Percentiles rank a stretch among this genome's conserved stretches.
phyloP scores from a whole-genome alignment of 2,888 invertebrate species.

The Latrodectus elegans region DNA sequence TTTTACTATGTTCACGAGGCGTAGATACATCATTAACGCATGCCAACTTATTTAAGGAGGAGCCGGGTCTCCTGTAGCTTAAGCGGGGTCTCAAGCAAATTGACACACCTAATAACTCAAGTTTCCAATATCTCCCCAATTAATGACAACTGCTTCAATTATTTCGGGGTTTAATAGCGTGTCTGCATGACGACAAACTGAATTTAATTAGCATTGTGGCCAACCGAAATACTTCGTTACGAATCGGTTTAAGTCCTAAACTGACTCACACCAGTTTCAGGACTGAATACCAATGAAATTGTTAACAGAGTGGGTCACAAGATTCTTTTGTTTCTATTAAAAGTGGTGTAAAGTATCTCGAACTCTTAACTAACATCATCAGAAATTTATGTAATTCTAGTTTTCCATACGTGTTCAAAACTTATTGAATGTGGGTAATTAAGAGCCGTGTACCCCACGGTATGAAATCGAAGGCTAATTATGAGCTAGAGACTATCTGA shows the following conservation, averaged over 20 bases:
- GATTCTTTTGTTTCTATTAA: not conserved
- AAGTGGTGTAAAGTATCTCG: not conserved
- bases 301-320: not conserved
- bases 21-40: slow-evolving; percentile 13
- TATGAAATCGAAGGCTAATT: slow-evolving; percentile 38
- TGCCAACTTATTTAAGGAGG: slow-evolving; percentile 46
- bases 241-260: slow-evolving; percentile 27
- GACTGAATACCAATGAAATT: not conserved
- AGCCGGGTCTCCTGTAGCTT: slow-evolving; percentile 21
- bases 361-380: not conserved
- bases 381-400: not conserved
- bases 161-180: slow-evolving; percentile 50
- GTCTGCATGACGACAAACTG: slow-evolving; percentile 33
- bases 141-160: slow-evolving; percentile 50
- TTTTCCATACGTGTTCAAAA: slow-evolving; percentile 1
- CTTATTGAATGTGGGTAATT: slow-evolving; percentile 53
- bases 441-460: slow-evolving; percentile 8
- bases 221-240: slow-evolving; percentile 17
- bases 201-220: slow-evolving; percentile 51
- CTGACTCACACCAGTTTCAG: slow-evolving; percentile 34
- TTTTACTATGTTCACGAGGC: no score
- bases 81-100: slow-evolving; percentile 36
- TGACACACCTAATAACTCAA: slow-evolving; percentile 29
- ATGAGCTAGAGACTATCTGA: slow-evolving; percentile 24
- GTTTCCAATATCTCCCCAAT: slow-evolving; percentile 42